phyloP scores from a whole-genome alignment of 2,888 invertebrate species.

The Teleogryllus oceanicus region DNA sequence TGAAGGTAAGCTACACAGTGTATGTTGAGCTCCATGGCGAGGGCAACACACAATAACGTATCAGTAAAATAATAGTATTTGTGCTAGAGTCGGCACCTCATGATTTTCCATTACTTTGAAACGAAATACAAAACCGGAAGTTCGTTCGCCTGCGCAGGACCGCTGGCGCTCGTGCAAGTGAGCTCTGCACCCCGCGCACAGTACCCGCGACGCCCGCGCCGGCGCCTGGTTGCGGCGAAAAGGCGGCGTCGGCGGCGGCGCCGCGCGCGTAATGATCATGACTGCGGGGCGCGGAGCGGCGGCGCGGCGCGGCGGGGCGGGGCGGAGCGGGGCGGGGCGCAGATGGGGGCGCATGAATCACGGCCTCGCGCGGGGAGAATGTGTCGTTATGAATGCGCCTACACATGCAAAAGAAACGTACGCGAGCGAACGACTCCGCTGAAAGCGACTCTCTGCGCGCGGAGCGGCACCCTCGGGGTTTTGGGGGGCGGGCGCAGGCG shows the following conservation, averaged over 20 bases:
- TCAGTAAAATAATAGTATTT: no score
- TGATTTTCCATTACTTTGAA: no score
- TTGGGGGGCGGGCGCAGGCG: no score
- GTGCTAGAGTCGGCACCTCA: no score
- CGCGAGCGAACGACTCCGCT: background rate
- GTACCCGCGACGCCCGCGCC: no score
- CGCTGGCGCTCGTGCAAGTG: no score
- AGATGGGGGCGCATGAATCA: conserved; percentile 18
- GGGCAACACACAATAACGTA: no score
- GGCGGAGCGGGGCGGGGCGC: background rate
- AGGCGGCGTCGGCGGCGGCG: background rate
- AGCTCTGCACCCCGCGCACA: no score
- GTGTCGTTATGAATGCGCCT: conserved; percentile 7
- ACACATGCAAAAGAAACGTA: background rate
- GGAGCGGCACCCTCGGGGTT: background rate
- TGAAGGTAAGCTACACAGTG: no score
- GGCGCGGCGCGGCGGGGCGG: background rate
- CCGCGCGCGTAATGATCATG: background rate
- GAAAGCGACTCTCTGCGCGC: background rate
- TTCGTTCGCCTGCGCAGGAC: no score
- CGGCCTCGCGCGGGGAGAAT: background rate
- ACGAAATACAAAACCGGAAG: no score
- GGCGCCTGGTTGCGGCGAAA: background rate
- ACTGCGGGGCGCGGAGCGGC: background rate
- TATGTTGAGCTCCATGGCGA: no score